These are phyloP conservation scores for Physella acuta DNA, from an alignment of 1,140 invertebrate genomes.

Conservation along the genomic window DNA sequence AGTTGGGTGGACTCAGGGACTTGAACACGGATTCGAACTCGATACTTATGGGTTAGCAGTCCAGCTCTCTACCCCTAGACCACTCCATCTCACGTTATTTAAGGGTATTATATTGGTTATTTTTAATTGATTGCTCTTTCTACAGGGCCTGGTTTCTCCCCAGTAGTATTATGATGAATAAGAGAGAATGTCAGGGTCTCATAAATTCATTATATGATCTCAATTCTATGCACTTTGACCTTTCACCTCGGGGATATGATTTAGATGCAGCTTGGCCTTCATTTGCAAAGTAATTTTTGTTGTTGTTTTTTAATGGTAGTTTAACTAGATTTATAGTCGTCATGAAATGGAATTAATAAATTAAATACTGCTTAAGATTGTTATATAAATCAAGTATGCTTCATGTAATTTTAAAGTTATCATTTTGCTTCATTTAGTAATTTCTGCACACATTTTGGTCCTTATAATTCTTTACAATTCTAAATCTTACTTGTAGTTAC, in stretches of 20 bases:
- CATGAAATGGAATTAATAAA: background rate
- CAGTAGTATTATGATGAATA: constrained; percentile 51
- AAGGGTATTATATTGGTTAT: no score
- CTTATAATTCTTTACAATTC: no score
- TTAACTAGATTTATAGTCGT: background rate
- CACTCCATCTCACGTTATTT: no score
- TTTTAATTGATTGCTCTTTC: no score
- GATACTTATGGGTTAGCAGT: no score
- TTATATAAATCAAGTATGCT: background rate
- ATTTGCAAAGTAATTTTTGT: constrained; percentile 57
- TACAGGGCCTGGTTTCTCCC: constrained; percentile 53
- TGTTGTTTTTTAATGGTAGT: background rate
- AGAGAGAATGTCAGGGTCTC: constrained; percentile 41
- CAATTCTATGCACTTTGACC: constrained; percentile 62
- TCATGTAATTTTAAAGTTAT: background rate
- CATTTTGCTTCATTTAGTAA: no score
- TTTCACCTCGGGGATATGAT: constrained; percentile 60
- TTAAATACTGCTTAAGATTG: background rate
- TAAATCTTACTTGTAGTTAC: no score
- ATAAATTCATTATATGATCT: constrained; percentile 60
- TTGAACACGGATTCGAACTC: no score
- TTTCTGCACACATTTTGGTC: no score
- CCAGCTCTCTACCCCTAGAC: no score
- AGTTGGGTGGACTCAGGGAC: no score
- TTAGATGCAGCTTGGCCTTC: constrained; percentile 62